Evolutionary conservation across 1,140 invertebrate species (phyloP).

Genomic region (Macrobrachium rosenbergii): DNA sequence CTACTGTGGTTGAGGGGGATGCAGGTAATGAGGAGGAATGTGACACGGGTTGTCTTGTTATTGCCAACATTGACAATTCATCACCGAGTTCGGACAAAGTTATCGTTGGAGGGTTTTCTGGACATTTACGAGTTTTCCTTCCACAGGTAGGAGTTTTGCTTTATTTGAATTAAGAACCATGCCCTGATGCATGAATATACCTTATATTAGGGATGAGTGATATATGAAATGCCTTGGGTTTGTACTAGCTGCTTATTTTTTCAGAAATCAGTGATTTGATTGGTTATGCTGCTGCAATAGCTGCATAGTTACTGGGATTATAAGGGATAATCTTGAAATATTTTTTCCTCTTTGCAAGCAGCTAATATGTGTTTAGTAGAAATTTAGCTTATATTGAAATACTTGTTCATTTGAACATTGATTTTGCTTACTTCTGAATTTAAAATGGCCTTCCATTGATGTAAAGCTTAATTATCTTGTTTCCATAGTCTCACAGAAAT

Average conservation of each 20-base stretch:
- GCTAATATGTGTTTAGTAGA: no score
- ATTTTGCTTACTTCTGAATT: no score
- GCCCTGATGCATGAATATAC: conserved; percentile 57
- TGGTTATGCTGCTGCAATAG: no score
- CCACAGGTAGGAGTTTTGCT: conserved; percentile 72
- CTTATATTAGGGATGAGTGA: not conserved
- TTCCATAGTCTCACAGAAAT: conserved; percentile 68
- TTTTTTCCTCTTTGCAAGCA: no score
- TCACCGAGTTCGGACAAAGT: conserved; percentile 76
- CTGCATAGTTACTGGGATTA: no score
- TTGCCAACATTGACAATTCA: conserved; percentile 77
- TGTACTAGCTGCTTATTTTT: no score
- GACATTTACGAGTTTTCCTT: conserved; percentile 79
- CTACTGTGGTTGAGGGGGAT: conserved; percentile 76
- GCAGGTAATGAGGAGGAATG: conserved; percentile 76
- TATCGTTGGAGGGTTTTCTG: conserved; percentile 79
- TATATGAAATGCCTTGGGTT: not conserved
- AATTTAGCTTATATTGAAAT: no score
- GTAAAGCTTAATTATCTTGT: conserved; percentile 36
- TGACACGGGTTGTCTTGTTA: conserved; percentile 76
- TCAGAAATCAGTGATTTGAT: no score
- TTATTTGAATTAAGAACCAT: conserved; percentile 7
- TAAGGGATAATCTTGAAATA: no score
- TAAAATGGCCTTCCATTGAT: no score
- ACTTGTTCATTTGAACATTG: no score